phyloP scores from a whole-genome alignment of 2,888 invertebrate species.

The Drosophila testacea region DNA sequence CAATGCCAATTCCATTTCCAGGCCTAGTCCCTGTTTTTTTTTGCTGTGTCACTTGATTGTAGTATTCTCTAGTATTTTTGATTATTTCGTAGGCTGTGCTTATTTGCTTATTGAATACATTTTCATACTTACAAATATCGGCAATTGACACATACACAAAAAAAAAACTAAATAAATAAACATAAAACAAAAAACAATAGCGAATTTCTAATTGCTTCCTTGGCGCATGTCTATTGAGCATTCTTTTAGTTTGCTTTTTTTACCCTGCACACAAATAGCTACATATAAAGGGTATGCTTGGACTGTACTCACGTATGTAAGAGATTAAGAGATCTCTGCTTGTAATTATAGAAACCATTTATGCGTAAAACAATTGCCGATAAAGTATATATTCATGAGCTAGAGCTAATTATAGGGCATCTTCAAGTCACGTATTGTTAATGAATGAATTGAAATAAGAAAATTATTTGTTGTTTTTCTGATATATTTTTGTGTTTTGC shows the following conservation, averaged over 20 bases:
- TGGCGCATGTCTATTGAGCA: slow-evolving; percentile 39
- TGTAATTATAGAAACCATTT: slow-evolving; percentile 3
- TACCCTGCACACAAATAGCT: slow-evolving; percentile 21
- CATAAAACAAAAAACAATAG: slow-evolving; percentile 48
- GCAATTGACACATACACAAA: slow-evolving; percentile 45
- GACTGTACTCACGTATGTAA: not conserved
- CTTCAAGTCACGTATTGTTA: slow-evolving; percentile 7
- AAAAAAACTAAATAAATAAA: slow-evolving; percentile 18
- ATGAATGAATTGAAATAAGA: not conserved
- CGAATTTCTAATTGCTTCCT: slow-evolving; percentile 55
- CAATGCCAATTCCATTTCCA: slow-evolving; percentile 10
- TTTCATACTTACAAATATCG: slow-evolving; percentile 39
- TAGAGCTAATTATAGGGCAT: slow-evolving; percentile 8
- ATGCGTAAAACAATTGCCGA: not conserved
- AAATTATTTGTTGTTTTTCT: not conserved
- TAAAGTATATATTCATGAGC: slow-evolving; percentile 3
- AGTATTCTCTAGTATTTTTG: slow-evolving; percentile 3
- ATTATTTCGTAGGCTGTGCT: slow-evolving; percentile 44
- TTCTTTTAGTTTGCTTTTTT: slow-evolving; percentile 20
- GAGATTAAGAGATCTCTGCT: not conserved
- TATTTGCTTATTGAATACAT: slow-evolving; percentile 48
- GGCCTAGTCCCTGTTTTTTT: not conserved
- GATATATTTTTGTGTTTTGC: slow-evolving; percentile 12
- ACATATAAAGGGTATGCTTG: not conserved
- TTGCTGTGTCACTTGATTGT: not conserved